phyloP scores from a whole-genome alignment of 2,113 vertebrate species.

The Otolemur garnettii region DNA sequence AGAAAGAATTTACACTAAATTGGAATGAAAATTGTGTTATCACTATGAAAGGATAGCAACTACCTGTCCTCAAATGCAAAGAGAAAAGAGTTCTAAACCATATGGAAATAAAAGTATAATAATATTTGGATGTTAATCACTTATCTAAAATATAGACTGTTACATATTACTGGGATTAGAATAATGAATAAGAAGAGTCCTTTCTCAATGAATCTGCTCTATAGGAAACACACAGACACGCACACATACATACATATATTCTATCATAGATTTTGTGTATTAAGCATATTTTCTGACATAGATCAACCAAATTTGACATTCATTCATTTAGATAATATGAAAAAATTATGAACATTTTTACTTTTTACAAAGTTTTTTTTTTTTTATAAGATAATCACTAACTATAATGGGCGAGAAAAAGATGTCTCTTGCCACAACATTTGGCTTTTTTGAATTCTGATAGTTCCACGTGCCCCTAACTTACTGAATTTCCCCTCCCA shows the following conservation, averaged over 20 bases:
- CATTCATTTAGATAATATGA: background rate
- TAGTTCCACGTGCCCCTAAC: background rate
- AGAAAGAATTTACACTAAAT: background rate
- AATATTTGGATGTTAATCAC: background rate
- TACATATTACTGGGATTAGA: background rate
- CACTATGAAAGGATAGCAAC: background rate
- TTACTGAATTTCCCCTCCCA: background rate
- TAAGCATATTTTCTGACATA: background rate
- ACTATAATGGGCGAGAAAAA: background rate
- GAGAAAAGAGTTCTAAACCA: background rate
- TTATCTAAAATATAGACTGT: background rate
- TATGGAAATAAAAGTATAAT: background rate
- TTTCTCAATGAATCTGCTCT: background rate
- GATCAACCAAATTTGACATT: background rate
- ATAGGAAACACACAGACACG: background rate
- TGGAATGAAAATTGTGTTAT: constrained; percentile 5
- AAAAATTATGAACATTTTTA: background rate
- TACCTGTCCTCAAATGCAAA: background rate
- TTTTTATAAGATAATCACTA: background rate
- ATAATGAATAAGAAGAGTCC: background rate
- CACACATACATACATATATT: background rate
- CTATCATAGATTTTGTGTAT: background rate
- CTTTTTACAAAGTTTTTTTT: background rate
- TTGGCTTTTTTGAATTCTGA: background rate
- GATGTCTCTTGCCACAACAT: background rate